Evolutionary conservation across 2,888 invertebrate genomes (phyloP), one percentile per base, ranked within the genome.

Genomic region (Diaperis boleti): DNA sequence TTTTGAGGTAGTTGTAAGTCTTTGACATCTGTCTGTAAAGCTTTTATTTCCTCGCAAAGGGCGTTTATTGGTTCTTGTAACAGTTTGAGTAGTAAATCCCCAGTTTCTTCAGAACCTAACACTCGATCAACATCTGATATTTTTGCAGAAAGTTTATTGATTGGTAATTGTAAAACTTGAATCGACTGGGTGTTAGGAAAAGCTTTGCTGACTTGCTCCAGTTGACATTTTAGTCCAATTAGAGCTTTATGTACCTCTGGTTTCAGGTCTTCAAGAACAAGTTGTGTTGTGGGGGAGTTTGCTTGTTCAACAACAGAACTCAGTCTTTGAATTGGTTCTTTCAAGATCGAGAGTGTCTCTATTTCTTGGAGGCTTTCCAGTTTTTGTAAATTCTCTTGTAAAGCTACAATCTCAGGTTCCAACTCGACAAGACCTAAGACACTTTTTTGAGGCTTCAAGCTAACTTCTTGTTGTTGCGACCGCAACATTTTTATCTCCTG

Each of bases 281-380:
- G 3, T 5, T 44, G 22, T 1, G 20, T 6, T 10, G 14, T 5
- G 4, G 20, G 11, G 35, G 18, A 26, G 11, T 61, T 59, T n/a
- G 15, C 14, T 45, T 65, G 29, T 2, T 56, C 41, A 37, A 68
- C 44, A 29, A 63, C 39, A 1, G 60, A 37, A 7, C 37, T 49
- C 3, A 68, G 22, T 54, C 61, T 39, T 17, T 68, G 31, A 29
- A 67, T 29, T 13, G 68, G 64, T 47, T 66, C 52, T n/a, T 35
- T 35, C 14, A 66, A 22, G 3, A 41, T 37, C 20, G 33, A 65
- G 5, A 52, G 3, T 8, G 22, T 52, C 3, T 18, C 17, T 8
- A 54, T 17, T 10, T 29, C 41, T 55, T 31, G 17, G 8, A 1
- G 13, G 11, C 29, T 18, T 33, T 44, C 44, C 2, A 29, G 20